These are phyloP conservation scores for Hippopotamyrus pictus DNA, from an alignment of 2,797 vertebrate genomes.

Conservation along the genomic window DNA sequence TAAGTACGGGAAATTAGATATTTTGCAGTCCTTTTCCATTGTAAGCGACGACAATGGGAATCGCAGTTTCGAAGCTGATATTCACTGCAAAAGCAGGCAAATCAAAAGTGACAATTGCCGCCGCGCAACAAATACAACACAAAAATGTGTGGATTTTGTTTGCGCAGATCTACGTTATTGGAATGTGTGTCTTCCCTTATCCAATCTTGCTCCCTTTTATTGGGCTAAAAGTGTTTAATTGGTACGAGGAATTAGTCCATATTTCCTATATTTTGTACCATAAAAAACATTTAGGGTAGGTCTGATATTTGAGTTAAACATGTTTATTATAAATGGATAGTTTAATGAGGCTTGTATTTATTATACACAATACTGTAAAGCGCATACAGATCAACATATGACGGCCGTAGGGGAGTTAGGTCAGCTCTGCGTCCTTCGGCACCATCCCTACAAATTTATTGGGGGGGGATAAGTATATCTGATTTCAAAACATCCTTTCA, in stretches of 20 bases:
- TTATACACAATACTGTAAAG: background rate
- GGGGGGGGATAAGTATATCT: background rate
- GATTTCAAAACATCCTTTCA: background rate
- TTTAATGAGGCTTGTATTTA: background rate
- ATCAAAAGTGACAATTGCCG: background rate
- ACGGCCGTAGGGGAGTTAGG: background rate
- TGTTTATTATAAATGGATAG: background rate
- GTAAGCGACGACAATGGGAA: background rate
- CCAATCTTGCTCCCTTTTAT: background rate
- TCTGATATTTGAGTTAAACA: background rate
- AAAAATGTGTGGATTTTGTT: background rate
- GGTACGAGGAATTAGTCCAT: background rate
- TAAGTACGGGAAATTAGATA: background rate
- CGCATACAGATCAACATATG: background rate
- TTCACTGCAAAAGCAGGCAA: background rate
- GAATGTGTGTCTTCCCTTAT: background rate
- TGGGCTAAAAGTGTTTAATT: background rate
- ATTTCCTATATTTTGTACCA: background rate
- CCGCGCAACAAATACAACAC: background rate
- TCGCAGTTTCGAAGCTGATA: background rate
- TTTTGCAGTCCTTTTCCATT: background rate
- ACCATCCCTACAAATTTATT: background rate
- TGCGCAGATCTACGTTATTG: background rate
- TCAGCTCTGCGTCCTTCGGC: background rate
- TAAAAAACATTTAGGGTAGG: background rate